A percentile compares a stretch with the other conserved stretches of the same genome.
Evolutionary conservation across 2,797 vertebrate genomes (phyloP).

Genomic region (Enteromius unitaeniatus): DNA sequence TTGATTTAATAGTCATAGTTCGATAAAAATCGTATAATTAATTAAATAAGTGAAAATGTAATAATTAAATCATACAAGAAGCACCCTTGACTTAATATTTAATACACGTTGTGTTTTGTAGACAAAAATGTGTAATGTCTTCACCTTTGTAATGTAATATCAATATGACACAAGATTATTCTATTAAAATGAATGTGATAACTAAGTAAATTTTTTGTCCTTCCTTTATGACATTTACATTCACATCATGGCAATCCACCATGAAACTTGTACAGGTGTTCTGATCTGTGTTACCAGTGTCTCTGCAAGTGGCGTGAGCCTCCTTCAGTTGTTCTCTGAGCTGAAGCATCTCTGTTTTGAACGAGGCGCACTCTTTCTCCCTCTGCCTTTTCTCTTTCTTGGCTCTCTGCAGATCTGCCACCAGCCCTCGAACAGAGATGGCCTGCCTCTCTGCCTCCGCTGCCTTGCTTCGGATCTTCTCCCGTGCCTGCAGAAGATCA

Average conservation of each 20-base stretch:
- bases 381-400: slow-evolving; percentile 64
- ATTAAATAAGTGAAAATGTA: too few relatives aligned
- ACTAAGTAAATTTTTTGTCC: too few relatives aligned
- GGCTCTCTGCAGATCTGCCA: slow-evolving; percentile 61
- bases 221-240: background rate
- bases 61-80: background rate
- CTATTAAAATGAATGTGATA: background rate
- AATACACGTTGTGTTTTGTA: background rate
- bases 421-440: slow-evolving; percentile 55
- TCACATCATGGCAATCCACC: background rate
- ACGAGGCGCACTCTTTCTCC: slow-evolving; percentile 57
- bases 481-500: slow-evolving; percentile 69
- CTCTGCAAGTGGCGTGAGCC: slow-evolving; percentile 59
- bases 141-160: background rate
- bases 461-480: slow-evolving; percentile 64
- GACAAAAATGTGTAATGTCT: background rate
- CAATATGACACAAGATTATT: background rate
- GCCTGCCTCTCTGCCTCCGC: slow-evolving; percentile 68
- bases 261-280: background rate
- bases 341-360: slow-evolving; percentile 60
- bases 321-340: slow-evolving; percentile 66
- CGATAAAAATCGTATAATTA: too few relatives aligned
- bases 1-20: background rate
- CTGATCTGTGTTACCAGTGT: slow-evolving; percentile 65
- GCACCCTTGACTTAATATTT: background rate